Percentiles rank a stretch among this genome's conserved stretches.
These are phyloP conservation scores for Chymomyza caudatula DNA, from an alignment of 2,888 invertebrate species.

Conservation along the genomic window DNA sequence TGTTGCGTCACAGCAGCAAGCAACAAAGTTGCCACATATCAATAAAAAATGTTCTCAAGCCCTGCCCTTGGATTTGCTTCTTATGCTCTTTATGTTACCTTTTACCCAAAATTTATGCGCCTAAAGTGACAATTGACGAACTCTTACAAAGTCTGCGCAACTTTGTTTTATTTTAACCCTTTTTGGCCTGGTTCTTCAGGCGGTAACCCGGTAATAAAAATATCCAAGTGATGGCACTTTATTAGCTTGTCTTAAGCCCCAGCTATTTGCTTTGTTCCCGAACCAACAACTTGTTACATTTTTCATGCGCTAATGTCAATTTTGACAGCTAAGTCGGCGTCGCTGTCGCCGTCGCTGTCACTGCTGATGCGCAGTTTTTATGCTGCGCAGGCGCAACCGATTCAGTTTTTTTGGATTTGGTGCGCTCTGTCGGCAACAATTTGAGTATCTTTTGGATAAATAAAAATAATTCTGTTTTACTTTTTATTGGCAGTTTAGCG, in stretches of 20 bases:
- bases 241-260: slow-evolving; percentile 63
- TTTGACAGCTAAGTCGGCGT: slow-evolving; percentile 63
- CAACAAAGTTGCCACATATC: slow-evolving; percentile 25
- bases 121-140: slow-evolving; percentile 71
- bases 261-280: slow-evolving; percentile 17
- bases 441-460: slow-evolving; percentile 52
- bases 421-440: slow-evolving; percentile 60
- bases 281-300: slow-evolving; percentile 72
- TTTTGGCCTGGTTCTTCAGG: slow-evolving; percentile 7
- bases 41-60: slow-evolving; percentile 67
- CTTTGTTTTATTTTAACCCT: not conserved
- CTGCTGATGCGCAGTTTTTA: slow-evolving; percentile 22
- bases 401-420: slow-evolving; percentile 59
- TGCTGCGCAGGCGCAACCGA: slow-evolving; percentile 16
- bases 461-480: slow-evolving; percentile 66
- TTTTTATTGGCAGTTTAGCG: slow-evolving; percentile 71
- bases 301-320: slow-evolving; percentile 73
- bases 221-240: slow-evolving; percentile 71
- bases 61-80: not conserved
- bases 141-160: slow-evolving; percentile 25
- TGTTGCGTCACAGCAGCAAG: slow-evolving; percentile 55
- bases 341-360: no score
- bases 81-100: slow-evolving; percentile 29
- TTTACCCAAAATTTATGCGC: slow-evolving; percentile 73
- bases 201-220: slow-evolving; percentile 51